Conservation (phyloP, 2,888 invertebrate genomes). For the Drosophila fungiperda region DNA sequence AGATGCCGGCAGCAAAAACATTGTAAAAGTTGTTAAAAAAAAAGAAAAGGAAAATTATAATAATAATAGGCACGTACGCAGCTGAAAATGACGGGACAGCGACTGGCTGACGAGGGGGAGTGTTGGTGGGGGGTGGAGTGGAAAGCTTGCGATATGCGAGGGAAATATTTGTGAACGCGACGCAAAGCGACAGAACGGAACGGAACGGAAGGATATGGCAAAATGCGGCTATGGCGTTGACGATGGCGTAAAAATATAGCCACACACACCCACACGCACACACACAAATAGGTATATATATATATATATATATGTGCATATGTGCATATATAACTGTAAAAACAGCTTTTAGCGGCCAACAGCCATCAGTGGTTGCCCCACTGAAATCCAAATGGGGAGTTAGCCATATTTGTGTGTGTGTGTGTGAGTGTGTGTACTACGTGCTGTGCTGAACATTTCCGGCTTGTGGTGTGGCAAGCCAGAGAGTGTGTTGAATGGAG, state of each 20-base stretch:
- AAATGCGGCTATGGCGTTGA: slow-evolving; percentile 70
- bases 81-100: slow-evolving; percentile 58
- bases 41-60: neutral
- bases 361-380: slow-evolving; percentile 43
- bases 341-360: slow-evolving; percentile 79
- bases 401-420: neutral
- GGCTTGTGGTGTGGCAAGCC: slow-evolving; percentile 38
- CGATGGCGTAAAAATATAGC: slow-evolving; percentile 54
- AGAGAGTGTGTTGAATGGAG: neutral
- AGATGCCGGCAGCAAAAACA: slow-evolving; percentile 65
- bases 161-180: slow-evolving; percentile 66
- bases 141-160: slow-evolving; percentile 45
- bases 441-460: slow-evolving; percentile 78
- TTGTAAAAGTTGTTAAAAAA: slow-evolving; percentile 73
- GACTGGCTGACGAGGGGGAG: neutral
- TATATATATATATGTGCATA: slow-evolving; percentile 5
- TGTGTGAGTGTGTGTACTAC: slow-evolving; percentile 55
- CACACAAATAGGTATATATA: slow-evolving; percentile 1
- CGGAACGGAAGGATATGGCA: slow-evolving; percentile 74
- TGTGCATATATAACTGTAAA: slow-evolving; percentile 69
- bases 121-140: neutral
- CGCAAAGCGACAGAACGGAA: slow-evolving; percentile 34
- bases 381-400: slow-evolving; percentile 18
- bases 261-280: slow-evolving; percentile 23
- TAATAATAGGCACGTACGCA: slow-evolving; percentile 76